Base-by-base conservation (phyloP, 2,797 vertebrate genomes). In the Epinephelus awoara region DNA sequence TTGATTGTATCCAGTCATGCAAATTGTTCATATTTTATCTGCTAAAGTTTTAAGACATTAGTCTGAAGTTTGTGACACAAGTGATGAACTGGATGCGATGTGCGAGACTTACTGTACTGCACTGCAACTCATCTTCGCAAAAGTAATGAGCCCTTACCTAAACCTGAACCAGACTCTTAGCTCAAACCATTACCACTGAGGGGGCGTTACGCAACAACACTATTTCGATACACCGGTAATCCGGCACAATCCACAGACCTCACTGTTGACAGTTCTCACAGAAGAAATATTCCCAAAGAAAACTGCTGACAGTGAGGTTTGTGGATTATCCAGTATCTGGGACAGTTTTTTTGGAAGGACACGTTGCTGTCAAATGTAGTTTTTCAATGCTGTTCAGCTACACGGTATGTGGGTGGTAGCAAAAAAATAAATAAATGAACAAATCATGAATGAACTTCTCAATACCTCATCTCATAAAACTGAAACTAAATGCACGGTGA, bases 281-380 rank as follows among this genome's bases (percentile, higher is more conserved):
- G 14, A 19, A 59, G 69, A 68, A 85, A 75, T 10, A 56, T 46
- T 75, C 57, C 69, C 69, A 57, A 42, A 73, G 54, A 52, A 80
- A 79, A 71, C 21, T 2, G 67, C 75, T 50, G 62, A 86, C 54
- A 34, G 34, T 58, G 68, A 80, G 34, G 23, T 77, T 59, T 77
- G 38, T 65, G 64, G 49, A 85, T 83, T 58, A 81, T 47, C 0
- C 55, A 18, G 55, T 59, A 64, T 59, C 40, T 19, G 17, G 38
- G 38, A 77, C 62, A 19, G 10, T 4, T n/a, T 64, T 65, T 85
- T 64, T 57, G 49, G 44, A 67, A 76, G 69, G 29, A 62, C 47
- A 72, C 27, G n/a, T n/a, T 18, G n/a, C 69, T 85, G 69, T 71
- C 70, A 81, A n/a, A 62, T 69, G 8, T 29, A 15, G 42, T 69